Conservation (phyloP, 2,113 vertebrate species). For the Centropus unirufus region DNA sequence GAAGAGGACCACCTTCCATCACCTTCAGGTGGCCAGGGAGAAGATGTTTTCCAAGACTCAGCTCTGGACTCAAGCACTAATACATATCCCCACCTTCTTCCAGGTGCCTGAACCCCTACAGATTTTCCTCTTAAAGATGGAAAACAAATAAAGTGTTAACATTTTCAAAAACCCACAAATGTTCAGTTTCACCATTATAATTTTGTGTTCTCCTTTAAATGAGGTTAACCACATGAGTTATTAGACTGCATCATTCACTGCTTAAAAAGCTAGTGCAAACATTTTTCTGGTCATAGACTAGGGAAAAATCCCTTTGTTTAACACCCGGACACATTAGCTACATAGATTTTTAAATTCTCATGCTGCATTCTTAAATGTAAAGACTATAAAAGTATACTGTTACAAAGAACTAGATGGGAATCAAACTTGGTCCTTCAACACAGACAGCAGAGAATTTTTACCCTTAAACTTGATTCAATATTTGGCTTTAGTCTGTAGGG, state of each 20-base stretch:
- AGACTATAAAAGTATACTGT: neutral
- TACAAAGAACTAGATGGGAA: neutral
- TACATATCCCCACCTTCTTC: neutral
- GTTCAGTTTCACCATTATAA: neutral
- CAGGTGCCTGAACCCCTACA: neutral
- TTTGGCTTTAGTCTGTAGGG: slow-evolving; percentile 37
- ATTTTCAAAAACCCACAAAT: neutral
- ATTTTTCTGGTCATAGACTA: neutral
- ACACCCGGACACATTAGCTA: neutral
- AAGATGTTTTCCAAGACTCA: neutral
- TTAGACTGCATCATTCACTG: neutral
- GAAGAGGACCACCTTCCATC: neutral
- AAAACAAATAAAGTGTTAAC: neutral
- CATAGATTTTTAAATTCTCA: neutral
- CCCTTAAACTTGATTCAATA: slow-evolving; percentile 14
- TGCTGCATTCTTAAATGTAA: neutral
- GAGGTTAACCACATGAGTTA: neutral
- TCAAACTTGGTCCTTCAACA: neutral
- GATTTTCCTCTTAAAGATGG: neutral
- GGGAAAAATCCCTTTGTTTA: slow-evolving; percentile 20
- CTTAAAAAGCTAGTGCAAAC: slow-evolving; percentile 22
- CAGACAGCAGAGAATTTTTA: neutral
- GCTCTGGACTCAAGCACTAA: neutral
- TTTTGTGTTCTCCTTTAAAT: neutral
- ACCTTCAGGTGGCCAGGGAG: neutral